Base-by-base conservation (phyloP, 2,797 vertebrate species). In the Thripadectes ignobilis region DNA sequence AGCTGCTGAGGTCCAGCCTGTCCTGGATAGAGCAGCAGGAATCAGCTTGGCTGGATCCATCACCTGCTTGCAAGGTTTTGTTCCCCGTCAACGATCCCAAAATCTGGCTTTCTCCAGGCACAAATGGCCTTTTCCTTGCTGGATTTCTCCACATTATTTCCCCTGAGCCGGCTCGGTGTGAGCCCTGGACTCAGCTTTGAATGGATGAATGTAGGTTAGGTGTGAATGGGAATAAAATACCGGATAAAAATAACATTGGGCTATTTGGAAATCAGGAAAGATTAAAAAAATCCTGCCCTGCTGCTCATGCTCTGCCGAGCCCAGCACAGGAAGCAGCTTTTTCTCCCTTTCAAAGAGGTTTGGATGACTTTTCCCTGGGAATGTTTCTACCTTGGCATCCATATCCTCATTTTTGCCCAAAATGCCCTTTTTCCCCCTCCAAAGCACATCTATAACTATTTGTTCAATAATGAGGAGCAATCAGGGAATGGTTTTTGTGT, bases 151-250 rank as follows among this genome's bases (percentile, higher is more conserved):
- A 12, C 45, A 3, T 74, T 7, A 3, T 62, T 55, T 38, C 55
- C 30, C 66, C 69, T 2, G 2, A n/a, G 26, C 58, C 7, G 3
- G 41, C 48, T 74, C 41, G 1, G 1, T 69, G 54, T 54, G 80
- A 63, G 80, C 51, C 39, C 45, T 0, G 4, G 58, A 2, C 51
- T 85, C 26, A 0, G 6, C 46, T 66, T 14, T 69, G 54, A 89
- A 30, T 14, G 38, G 52, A 17, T 4, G 7, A 67, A 94, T 89
- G 85, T 89, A 74, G 84, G 94, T 95, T 85, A 88, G 87, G 66
- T 86, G 78, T 78, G 85, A 84, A 78, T 41, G 77, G 71, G 75
- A 62, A 85, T 32, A 43, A 82, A 85, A 62, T 12, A 21, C 1
- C 1, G 15, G 89, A 54, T 76, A 88, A 90, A 90, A 92, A 90